These are phyloP conservation scores for Eufriesea mexicana DNA, from an alignment of 1,140 invertebrate species.

Conservation along the genomic window DNA sequence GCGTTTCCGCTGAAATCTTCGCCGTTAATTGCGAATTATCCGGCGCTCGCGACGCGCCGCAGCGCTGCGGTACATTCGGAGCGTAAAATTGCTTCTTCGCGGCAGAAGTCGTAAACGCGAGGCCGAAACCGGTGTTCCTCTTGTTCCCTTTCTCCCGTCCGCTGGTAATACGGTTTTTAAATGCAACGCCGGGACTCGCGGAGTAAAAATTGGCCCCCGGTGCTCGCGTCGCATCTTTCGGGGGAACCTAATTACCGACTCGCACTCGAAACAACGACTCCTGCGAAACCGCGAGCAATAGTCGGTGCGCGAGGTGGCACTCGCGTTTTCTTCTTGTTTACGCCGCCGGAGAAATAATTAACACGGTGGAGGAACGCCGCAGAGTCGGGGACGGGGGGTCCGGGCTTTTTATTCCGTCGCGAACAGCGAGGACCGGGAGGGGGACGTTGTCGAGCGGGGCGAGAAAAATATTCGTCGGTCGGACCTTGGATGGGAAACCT, in stretches of 20 bases:
- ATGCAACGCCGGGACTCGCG: neutral
- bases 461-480: constrained; percentile 55
- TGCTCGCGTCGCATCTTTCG: neutral
- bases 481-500: constrained; percentile 51
- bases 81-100: constrained; percentile 36
- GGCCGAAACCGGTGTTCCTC: neutral
- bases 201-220: neutral
- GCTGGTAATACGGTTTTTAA: constrained; percentile 1
- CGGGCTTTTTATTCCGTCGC: constrained; percentile 34
- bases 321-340: constrained; percentile 45
- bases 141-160: neutral
- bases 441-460: neutral
- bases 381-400: neutral
- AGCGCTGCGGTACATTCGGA: constrained; percentile 29
- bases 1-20: neutral
- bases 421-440: neutral
- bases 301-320: neutral
- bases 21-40: constrained; percentile 46
- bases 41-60: neutral
- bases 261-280: constrained; percentile 23
- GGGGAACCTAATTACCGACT: constrained; percentile 40
- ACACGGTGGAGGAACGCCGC: constrained; percentile 3
- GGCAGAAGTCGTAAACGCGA: neutral
- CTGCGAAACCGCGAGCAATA: neutral
- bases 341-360: constrained; percentile 57